Evolutionary conservation across 2,797 vertebrate genomes (phyloP).

Genomic region (Cynodonichthys magdalenae): DNA sequence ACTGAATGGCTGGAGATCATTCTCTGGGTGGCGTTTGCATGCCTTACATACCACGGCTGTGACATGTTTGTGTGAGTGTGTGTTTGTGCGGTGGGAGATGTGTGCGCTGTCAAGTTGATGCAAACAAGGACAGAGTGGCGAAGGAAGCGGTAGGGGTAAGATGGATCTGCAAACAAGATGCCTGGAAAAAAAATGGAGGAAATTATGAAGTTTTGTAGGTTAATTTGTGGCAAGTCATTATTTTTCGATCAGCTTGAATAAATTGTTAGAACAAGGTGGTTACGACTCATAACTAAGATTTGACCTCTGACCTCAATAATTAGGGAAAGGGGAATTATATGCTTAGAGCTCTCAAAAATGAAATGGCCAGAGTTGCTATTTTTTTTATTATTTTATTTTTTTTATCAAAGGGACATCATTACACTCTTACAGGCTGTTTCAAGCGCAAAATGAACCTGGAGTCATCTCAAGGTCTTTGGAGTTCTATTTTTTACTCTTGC

Average conservation of each 20-base stretch:
- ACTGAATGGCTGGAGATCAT: conserved; percentile 69
- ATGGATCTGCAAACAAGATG: conserved; percentile 19
- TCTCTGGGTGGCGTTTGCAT: conserved; percentile 76
- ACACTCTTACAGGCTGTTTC: conserved; percentile 50
- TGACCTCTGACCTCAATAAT: conserved; percentile 44
- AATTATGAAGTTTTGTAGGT: conserved; percentile 55
- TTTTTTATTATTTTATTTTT: conserved; percentile 11
- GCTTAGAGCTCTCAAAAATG: conserved; percentile 13
- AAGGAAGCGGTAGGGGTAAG: not conserved
- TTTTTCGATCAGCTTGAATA: conserved; percentile 15
- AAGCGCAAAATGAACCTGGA: conserved; percentile 44
- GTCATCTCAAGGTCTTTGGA: conserved; percentile 37
- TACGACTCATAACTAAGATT: conserved; percentile 37
- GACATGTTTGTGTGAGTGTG: conserved; percentile 59
- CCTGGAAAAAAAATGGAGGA: conserved; percentile 39
- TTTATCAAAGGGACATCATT: conserved; percentile 45
- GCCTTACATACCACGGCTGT: conserved; percentile 75
- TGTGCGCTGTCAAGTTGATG: conserved; percentile 10
- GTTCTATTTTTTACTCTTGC: conserved; percentile 14
- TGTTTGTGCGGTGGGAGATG: conserved; percentile 25
- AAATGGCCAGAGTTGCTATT: conserved; percentile 27
- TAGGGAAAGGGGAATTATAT: conserved; percentile 23
- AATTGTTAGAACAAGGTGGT: not conserved
- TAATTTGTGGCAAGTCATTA: conserved; percentile 4
- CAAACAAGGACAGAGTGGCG: conserved; percentile 26